Base-by-base conservation (phyloP, 1,140 invertebrate genomes). In the Telenomus remus region DNA sequence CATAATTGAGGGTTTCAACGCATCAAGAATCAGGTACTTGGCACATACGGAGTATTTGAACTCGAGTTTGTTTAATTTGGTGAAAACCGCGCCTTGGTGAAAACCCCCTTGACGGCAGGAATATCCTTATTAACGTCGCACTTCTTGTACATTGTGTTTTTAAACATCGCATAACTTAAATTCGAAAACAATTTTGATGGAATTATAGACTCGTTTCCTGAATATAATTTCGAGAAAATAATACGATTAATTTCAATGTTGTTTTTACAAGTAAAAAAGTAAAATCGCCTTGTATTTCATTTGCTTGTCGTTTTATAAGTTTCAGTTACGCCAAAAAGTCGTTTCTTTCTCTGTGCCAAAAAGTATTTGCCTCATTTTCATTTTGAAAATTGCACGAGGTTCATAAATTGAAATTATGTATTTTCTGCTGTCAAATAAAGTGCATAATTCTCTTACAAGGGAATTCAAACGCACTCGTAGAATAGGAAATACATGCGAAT, bases 1-100 rank as follows among this genome's bases (percentile, higher is more conserved):
- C 61, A 72, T 70, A 77, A 77, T 77, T 66, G 68, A 77, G 51
- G 74, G 68, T 71, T 68, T 77, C 63, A 57, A 43, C 16, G 59
- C 48, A 76, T 64, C 42, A 66, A 73, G 43, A 46, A 60, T 47
- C 44, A 65, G 59, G 33, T 42, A 59, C 48, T 53, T 63, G 35
- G 54, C 56, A 51, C 37, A 19, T 61, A 13, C 13, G 4, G 44
- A 1, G 34, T 49, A n/a, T 49, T 49, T 49, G 43, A 61, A 43
- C 49, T 35, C 10, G n/a, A 35, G 39, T 66, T 73, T 73, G 63
- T 61, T 73, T 73, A 66, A 73, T 66, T 66, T 66, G 49, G 61
- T 46, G 70, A 73, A 73, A 73, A 66, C 55, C 55, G 19, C 35
- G 56, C 46, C 2, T 46, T 14, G 42, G 49, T 14, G 10, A 9